Evolutionary conservation across 2,888 invertebrate genomes (phyloP).

Genomic region (Nymphalis urticae): DNA sequence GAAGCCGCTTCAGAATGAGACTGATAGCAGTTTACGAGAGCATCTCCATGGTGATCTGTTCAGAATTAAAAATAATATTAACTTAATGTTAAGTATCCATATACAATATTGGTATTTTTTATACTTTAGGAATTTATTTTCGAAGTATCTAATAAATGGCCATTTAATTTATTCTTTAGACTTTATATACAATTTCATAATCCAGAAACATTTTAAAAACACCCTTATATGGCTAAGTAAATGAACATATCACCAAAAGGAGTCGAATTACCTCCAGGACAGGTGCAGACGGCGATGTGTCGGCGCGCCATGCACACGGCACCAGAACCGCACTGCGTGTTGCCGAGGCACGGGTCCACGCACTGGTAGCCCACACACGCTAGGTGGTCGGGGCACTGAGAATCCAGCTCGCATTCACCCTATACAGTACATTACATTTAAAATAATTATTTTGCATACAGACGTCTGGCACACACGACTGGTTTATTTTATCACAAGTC

Average conservation of each 20-base stretch:
- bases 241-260: neutral
- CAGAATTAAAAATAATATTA: neutral
- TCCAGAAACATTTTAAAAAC: no score
- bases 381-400: conserved; percentile 87
- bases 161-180: no score
- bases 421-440: conserved; percentile 47
- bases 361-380: conserved; percentile 90
- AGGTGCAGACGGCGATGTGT: conserved; percentile 92
- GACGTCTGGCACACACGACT: no score
- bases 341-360: conserved; percentile 87
- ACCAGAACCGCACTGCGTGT: conserved; percentile 87
- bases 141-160: no score
- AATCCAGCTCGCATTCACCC: conserved; percentile 90
- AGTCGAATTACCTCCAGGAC: conserved; percentile 82
- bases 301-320: conserved; percentile 88
- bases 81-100: neutral
- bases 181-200: no score
- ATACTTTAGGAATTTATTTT: no score
- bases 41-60: conserved; percentile 83
- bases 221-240: no score
- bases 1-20: conserved; percentile 64
- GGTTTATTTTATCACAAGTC: neutral
- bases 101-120: neutral
- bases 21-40: conserved; percentile 81
- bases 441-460: neutral